Base-by-base conservation (phyloP, 2,797 vertebrate genomes). In the Phylloscopus collybita region DNA sequence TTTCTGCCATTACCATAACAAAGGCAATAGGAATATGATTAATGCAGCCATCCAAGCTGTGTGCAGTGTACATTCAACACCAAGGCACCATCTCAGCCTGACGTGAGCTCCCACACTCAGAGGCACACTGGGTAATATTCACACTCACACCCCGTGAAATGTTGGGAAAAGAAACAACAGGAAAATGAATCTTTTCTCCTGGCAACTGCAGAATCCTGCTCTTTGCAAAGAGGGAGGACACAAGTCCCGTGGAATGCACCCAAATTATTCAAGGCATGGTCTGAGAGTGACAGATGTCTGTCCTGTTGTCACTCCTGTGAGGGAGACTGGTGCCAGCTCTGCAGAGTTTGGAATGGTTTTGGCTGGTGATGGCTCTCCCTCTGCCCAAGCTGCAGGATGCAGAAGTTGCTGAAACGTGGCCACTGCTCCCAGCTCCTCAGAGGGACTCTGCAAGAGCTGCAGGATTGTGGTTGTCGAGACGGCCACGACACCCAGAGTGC, bases 51-150 rank as follows among this genome's bases (percentile, higher is more conserved):
- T 84, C 95, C 89, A 85, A 97, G 91, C 95, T 34, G 36, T 29
- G 74, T 82, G 92, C 91, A 92, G 53, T 95, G 93, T 96, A 89
- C 90, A 93, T 83, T 92, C 70, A 93, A 94, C 92, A 79, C 72
- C 78, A 71, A 81, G 27, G 81, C 56, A 42, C 72, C 85, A 57
- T 50, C 82, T 65, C 90, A 74, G 65, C 54, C 86, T 40, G 75
- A 81, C 6, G 7, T 54, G 91, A 91, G 69, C 50, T 82, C 93
- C 42, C 65, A 85, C 88, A 32, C 87, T 60, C 83, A 34, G 49
- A 91, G 57, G 76, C 60, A 74, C 40, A 5, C 70, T 80, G 86
- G 47, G 92, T 79, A 79, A 90, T 69, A 93, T 67, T 86, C 92
- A 88, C 64, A 45, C 56, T 70, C 60, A 15, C 54, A 61, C 34